These are phyloP conservation scores for Bemisia tabaci DNA, from an alignment of 1,140 invertebrate genomes.

Conservation along the genomic window DNA sequence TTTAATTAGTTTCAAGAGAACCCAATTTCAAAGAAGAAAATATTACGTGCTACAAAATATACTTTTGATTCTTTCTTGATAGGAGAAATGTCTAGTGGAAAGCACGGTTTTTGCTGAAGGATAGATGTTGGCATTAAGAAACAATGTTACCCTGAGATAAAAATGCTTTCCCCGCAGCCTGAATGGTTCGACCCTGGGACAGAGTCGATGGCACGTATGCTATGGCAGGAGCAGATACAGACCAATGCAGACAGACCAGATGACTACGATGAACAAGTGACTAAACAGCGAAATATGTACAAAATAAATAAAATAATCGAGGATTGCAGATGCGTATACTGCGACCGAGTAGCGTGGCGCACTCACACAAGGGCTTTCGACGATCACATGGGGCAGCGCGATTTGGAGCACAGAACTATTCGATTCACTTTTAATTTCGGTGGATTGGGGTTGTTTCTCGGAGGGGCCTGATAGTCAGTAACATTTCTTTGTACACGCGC, in stretches of 20 bases:
- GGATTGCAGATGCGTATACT: slow-evolving; percentile 7
- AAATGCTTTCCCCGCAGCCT: too few relatives aligned
- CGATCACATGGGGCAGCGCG: slow-evolving; percentile 16
- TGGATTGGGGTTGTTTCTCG: slow-evolving; percentile 12
- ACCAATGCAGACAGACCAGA: slow-evolving; percentile 23
- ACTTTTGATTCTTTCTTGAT: too few relatives aligned
- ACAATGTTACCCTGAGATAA: too few relatives aligned
- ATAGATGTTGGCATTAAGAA: too few relatives aligned
- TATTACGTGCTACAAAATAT: too few relatives aligned
- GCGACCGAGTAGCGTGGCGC: slow-evolving; percentile 2
- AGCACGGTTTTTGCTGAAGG: too few relatives aligned
- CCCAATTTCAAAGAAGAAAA: too few relatives aligned
- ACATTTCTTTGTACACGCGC: slow-evolving; percentile 72
- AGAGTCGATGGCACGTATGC: slow-evolving; percentile 11
- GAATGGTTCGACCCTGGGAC: too few relatives aligned
- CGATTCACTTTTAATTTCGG: too few relatives aligned
- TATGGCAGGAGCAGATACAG: slow-evolving; percentile 20
- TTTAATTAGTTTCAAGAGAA: too few relatives aligned
- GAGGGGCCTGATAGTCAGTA: slow-evolving; percentile 37
- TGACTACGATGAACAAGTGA: slow-evolving; percentile 23
- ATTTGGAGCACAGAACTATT: slow-evolving; percentile 3
- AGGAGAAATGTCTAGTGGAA: too few relatives aligned
- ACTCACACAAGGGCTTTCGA: slow-evolving; percentile 5
- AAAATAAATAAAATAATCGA: slow-evolving; percentile 21
- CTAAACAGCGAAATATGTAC: slow-evolving; percentile 25